Evolutionary conservation across 2,113 vertebrate species (phyloP), one percentile per base, ranked within the genome.

Genomic region (Macaca mulatta): DNA sequence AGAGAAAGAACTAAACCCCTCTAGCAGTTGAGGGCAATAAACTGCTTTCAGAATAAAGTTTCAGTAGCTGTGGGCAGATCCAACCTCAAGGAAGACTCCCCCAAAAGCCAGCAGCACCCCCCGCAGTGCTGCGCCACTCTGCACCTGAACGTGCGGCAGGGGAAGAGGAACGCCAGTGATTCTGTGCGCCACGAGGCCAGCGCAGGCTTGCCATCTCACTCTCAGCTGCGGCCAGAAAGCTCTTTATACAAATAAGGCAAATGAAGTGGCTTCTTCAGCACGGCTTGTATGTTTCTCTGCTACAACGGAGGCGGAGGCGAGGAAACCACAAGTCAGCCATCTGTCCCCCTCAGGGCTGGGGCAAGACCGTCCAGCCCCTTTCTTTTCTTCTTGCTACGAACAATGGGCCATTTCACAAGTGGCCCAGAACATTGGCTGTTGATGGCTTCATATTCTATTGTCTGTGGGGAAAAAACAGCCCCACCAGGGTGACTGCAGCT

Each of bases 1-100:
- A 89, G 77, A 93, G 88, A 90, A 96, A 97, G 96, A 87, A 95
- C 96, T 77, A 88, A 84, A 72, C 87, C 27, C 10, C 40, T 4
- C 35, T 5, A 20, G 52, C 48, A 69, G 96, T 82, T 55, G 80
- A 82, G 90, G 75, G 96, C 40, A 32, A 16, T n/a, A 93, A 98
- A 94, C 84, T 90, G 80, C 96, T 91, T 97, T 55, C 93, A 61
- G 17, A n/a, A 89, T 55, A 43, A 92, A 83, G 80, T 70, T 43
- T 3, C 55, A 38, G 83, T 89, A 57, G 92, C n/a, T 72, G 30
- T 79, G 93, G 92, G 83, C n/a, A 52, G 83, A 87, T 32, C 50
- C 69, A 40, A 23, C 43, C 45, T 45, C 72, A 11, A 40, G 87
- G 77, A 22, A 48, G 52, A n/a, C 35, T 23, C 30, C 61, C n/a